Evolutionary conservation across 1,140 invertebrate genomes (phyloP).

Genomic region (Physella acuta): DNA sequence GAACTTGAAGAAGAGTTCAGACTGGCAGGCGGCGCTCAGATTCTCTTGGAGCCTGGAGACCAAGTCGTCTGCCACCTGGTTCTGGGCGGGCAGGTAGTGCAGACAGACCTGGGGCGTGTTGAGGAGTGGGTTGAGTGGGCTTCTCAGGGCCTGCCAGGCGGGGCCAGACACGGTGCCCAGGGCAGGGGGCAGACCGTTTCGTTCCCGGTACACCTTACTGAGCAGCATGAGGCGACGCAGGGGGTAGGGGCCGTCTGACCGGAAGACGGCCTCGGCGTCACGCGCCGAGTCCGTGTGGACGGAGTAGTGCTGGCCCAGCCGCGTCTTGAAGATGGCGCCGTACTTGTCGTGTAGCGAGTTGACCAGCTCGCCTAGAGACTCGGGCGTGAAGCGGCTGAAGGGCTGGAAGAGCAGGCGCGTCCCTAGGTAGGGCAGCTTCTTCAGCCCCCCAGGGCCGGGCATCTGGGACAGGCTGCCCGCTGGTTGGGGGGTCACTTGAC

Average conservation of each 20-base stretch:
- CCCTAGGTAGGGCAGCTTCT: conserved; percentile 17
- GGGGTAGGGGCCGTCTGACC: conserved; percentile 9
- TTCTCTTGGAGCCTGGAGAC: neutral
- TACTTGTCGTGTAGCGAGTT: conserved; percentile 9
- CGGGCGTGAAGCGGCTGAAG: conserved; percentile 3
- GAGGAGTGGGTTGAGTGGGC: neutral
- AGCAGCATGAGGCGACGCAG: conserved; percentile 4
- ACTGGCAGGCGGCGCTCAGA: neutral
- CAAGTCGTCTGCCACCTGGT: conserved; percentile 21
- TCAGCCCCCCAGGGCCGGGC: conserved; percentile 12
- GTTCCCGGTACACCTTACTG: conserved; percentile 6
- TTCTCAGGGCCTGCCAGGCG: conserved; percentile 18
- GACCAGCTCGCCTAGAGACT: conserved; percentile 4
- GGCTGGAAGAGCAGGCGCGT: conserved; percentile 14
- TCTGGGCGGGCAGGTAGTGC: conserved; percentile 11
- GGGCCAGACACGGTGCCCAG: conserved; percentile 9
- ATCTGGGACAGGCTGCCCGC: too few relatives aligned
- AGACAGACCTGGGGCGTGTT: conserved; percentile 4
- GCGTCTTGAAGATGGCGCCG: conserved; percentile 8
- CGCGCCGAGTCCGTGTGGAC: conserved; percentile 4
- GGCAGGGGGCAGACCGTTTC: conserved; percentile 1
- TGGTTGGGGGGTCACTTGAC: too few relatives aligned
- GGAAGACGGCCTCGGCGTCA: conserved; percentile 13
- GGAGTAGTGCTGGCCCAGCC: conserved; percentile 11
- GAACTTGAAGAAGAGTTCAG: conserved; percentile 18